A percentile compares a stretch with the other conserved stretches of the same genome.
These are phyloP conservation scores for Erannis defoliaria DNA, from an alignment of 2,888 invertebrate genomes.

Conservation along the genomic window DNA sequence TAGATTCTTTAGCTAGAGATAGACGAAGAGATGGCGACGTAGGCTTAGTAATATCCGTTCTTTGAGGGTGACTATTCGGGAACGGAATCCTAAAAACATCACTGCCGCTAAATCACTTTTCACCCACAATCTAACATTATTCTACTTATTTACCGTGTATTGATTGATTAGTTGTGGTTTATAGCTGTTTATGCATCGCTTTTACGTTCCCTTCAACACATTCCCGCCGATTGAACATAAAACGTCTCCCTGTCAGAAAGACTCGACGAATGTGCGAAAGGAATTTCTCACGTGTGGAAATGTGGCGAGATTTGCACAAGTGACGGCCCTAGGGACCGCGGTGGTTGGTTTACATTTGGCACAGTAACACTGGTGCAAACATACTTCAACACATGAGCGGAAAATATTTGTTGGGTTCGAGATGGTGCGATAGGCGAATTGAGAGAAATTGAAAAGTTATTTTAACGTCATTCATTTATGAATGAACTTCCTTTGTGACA, in stretches of 20 bases:
- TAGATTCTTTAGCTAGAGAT: no score
- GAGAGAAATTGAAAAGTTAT: neutral
- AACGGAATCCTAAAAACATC: no score
- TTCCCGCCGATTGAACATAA: conserved; percentile 67
- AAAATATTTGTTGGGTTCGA: neutral
- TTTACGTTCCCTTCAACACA: conserved; percentile 58
- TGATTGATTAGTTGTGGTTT: conserved; percentile 42
- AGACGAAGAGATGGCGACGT: no score
- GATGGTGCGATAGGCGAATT: neutral
- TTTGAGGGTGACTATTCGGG: no score
- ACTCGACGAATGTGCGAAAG: conserved; percentile 61
- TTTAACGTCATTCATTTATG: no score
- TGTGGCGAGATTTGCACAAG: conserved; percentile 68
- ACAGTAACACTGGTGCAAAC: conserved; percentile 27
- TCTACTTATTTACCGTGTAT: conserved; percentile 29
- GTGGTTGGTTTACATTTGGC: conserved; percentile 25
- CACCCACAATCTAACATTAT: neutral
- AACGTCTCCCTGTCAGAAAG: conserved; percentile 64
- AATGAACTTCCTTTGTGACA: no score
- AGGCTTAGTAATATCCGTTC: neutral
- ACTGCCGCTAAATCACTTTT: no score
- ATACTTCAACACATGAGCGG: conserved; percentile 13
- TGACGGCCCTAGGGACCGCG: conserved; percentile 55
- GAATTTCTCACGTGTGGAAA: conserved; percentile 61
- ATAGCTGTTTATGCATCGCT: conserved; percentile 56